Base-by-base conservation (phyloP, 2,888 invertebrate genomes). In the Agrotis puta region DNA sequence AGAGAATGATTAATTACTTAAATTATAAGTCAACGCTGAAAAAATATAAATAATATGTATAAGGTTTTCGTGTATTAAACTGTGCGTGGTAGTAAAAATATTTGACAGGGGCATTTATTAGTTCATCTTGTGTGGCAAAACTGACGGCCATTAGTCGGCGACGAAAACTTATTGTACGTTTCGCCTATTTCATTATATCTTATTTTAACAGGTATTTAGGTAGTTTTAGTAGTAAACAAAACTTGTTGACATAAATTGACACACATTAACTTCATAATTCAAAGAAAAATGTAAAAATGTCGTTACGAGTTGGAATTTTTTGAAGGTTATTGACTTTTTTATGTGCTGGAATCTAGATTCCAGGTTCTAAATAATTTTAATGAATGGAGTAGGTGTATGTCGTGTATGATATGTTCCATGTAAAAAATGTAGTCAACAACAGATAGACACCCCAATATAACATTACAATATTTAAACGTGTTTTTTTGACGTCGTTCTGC, bases 91-190 rank as follows among this genome's bases (percentile, higher is more conserved):
- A 81, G 83, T 77, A 47, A 74, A 78, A 66, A 74, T 59, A 65
- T 77, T 70, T 73, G 73, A 74, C 33, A 58, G 67, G 67, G 63
- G 69, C 74, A 78, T 83, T 62, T 83, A 85, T 81, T 81, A 77
- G 70, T 83, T 81, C 81, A 73, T 85, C 79, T 81, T 85, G 86
- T 85, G 84, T 72, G 84, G 84, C 69, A 63, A 64, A 73, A 74
- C 47, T 67, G 65, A 74, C 57, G 63, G 2, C 76, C 68, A 82
- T 85, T 85, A 82, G 82, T 64, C 51, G 51, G 65, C 65, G 84
- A 77, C 50, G 78, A 82, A 70, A 85, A 75, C 73, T 76, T 72
- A 75, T 85, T 70, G 69, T 74, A 54, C 53, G 20, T 73, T 70
- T 64, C 67, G 27, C 39, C 72, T 76, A 74, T 72, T 65, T 68